Base-by-base conservation (phyloP, 2,888 invertebrate genomes). In the Aphelenchoides bicaudatus region DNA sequence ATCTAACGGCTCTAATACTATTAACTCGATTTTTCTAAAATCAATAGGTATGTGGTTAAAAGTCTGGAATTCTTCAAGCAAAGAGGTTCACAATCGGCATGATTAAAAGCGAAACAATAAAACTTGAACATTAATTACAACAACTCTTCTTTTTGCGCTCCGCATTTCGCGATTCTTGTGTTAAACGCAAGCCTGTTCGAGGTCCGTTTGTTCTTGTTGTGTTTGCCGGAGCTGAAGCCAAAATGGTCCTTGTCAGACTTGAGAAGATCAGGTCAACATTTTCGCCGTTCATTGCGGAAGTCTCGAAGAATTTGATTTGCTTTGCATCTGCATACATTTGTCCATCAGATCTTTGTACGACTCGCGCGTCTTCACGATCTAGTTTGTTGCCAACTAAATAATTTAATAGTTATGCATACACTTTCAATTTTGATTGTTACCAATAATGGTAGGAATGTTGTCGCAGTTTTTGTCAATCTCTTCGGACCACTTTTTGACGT, bases 391-490 rank as follows among this genome's bases (percentile, higher is more conserved):
- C 93, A 81, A 94, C 93, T 73, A 55, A 58, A 72, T 64, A 6
- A 6, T 6, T 25, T 29, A 56, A 59, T 25, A n/a, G 21, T 21
- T 27, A 57, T 10, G 53, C 6, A 19, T 10, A 13, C n/a, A 53
- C 25, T 51, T 10, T 4, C 8, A 23, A 5, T 8, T 4, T 13
- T 10, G 21, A 6, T 16, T n/a, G 46, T 25, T 16, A 73, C 73
- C 75, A 5, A 76, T 59, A 50, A 77, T 73, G 51, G 72, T 74
- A 47, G 73, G 74, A 8, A 77, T 76, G 46, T 62, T 90, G 85
- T 98, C 96, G 86, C 98, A 98, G 84, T 99, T 96, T 81, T 93
- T 91, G 80, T 96, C 94, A 70, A 98, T 99, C 84, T 98, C 98
- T 80, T 93, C 91, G 55, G 99, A 84, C 98, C 98, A 98, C 80